These are phyloP conservation scores for Acrobasis consociella DNA, from an alignment of 2,888 invertebrate genomes.

Conservation along the genomic window DNA sequence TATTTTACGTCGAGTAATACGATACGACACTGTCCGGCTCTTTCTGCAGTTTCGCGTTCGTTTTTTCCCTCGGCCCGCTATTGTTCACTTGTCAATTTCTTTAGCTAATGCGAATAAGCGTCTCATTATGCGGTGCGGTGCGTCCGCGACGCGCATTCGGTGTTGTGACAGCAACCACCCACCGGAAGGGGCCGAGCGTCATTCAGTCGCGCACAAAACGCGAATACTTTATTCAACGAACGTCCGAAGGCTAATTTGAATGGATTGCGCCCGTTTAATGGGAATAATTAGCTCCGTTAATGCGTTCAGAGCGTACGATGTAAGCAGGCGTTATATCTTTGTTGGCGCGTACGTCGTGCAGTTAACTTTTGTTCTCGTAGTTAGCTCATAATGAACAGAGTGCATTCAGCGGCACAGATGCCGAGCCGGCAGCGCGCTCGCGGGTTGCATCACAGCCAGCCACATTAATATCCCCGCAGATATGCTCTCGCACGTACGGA, in stretches of 20 bases:
- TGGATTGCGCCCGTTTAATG: slow-evolving; percentile 76
- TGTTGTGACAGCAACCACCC: slow-evolving; percentile 83
- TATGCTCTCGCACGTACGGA: slow-evolving; percentile 45
- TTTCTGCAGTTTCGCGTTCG: slow-evolving; percentile 76
- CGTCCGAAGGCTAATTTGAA: slow-evolving; percentile 80
- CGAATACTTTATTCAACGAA: slow-evolving; percentile 77
- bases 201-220: slow-evolving; percentile 79
- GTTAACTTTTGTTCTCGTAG: slow-evolving; percentile 53
- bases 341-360: slow-evolving; percentile 40
- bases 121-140: slow-evolving; percentile 82
- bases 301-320: slow-evolving; percentile 44
- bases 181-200: slow-evolving; percentile 80
- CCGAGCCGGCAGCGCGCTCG: slow-evolving; percentile 34
- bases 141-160: slow-evolving; percentile 79
- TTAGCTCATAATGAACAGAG: slow-evolving; percentile 60
- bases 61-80: slow-evolving; percentile 74
- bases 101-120: slow-evolving; percentile 83
- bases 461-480: slow-evolving; percentile 38
- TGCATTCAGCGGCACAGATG: slow-evolving; percentile 31
- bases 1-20: slow-evolving; percentile 82
- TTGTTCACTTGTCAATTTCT: slow-evolving; percentile 83
- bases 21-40: slow-evolving; percentile 83
- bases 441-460: slow-evolving; percentile 44
- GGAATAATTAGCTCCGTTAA: slow-evolving; percentile 76
- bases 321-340: slow-evolving; percentile 30